A percentile compares a stretch with the other conserved stretches of the same genome.
phyloP scores from a whole-genome alignment of 2,888 invertebrate genomes.

The Euclidia mi region DNA sequence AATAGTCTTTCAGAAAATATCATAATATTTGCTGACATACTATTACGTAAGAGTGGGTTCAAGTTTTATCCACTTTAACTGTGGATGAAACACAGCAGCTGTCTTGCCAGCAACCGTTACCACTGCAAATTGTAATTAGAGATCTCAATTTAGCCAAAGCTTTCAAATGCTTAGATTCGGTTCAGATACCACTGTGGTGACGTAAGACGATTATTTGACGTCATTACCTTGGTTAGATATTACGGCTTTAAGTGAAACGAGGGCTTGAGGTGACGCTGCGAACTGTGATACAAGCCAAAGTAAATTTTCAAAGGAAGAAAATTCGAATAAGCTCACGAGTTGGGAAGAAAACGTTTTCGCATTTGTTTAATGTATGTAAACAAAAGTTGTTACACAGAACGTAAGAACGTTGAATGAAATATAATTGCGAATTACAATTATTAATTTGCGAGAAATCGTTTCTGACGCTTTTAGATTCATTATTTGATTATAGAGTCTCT shows the following conservation, averaged over 20 bases:
- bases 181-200: conserved; percentile 45
- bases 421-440: conserved; percentile 41
- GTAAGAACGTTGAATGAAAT: conserved; percentile 1
- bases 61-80: conserved; percentile 1
- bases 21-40: neutral
- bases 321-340: conserved; percentile 75
- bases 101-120: conserved; percentile 11
- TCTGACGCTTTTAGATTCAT: neutral
- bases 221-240: conserved; percentile 42
- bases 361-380: conserved; percentile 66
- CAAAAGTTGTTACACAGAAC: conserved; percentile 61
- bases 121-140: conserved; percentile 42
- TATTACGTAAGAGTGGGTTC: conserved; percentile 1
- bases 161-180: conserved; percentile 42
- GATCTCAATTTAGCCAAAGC: conserved; percentile 45
- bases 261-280: conserved; percentile 42
- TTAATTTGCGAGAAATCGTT: conserved; percentile 12
- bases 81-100: conserved; percentile 12
- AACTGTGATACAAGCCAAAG: conserved; percentile 56
- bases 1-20: too few species aligned
- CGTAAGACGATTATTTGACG: conserved; percentile 49
- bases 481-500: too few species aligned
- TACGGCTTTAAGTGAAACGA: conserved; percentile 52
- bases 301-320: conserved; percentile 60
- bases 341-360: conserved; percentile 66